Conservation (phyloP, 2,888 invertebrate genomes). For the Tetheella fluctuosa region DNA sequence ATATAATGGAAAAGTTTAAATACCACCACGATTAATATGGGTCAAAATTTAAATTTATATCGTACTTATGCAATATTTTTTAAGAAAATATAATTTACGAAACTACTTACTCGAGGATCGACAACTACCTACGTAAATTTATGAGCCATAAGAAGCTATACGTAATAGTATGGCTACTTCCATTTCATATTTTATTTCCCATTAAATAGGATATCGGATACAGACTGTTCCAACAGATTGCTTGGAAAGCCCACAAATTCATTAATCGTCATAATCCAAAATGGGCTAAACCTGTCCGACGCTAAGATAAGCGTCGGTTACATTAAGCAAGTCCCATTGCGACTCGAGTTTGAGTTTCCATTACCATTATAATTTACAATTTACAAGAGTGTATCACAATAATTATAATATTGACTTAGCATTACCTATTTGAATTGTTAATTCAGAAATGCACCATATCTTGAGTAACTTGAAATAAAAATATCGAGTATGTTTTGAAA, state of each 20-base stretch:
- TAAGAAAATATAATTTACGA: too few species aligned
- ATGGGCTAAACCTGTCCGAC: conserved; percentile 32
- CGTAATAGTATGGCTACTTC: background rate
- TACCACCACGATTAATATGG: too few species aligned
- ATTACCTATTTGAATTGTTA: too few species aligned
- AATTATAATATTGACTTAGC: background rate
- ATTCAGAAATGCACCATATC: too few species aligned
- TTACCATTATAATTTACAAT: conserved; percentile 33
- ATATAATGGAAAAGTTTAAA: background rate
- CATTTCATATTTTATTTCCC: conserved; percentile 16
- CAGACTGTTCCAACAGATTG: conserved; percentile 22
- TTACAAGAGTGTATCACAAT: conserved; percentile 10
- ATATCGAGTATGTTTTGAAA: too few species aligned
- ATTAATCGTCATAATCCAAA: conserved; percentile 39
- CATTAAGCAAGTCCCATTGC: conserved; percentile 33
- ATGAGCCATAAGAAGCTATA: too few species aligned
- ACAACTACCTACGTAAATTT: too few species aligned
- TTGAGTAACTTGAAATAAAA: too few species aligned
- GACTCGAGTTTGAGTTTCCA: conserved; percentile 37
- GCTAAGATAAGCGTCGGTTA: conserved; percentile 34
- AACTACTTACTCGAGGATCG: too few species aligned
- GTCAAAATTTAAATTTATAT: too few species aligned
- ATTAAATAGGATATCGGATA: conserved; percentile 20
- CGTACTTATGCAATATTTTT: too few species aligned
- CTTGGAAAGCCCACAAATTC: conserved; percentile 31